A percentile compares a stretch with the other conserved stretches of the same genome.
phyloP scores from a whole-genome alignment of 2,797 vertebrate species.

The Trachops cirrhosus region DNA sequence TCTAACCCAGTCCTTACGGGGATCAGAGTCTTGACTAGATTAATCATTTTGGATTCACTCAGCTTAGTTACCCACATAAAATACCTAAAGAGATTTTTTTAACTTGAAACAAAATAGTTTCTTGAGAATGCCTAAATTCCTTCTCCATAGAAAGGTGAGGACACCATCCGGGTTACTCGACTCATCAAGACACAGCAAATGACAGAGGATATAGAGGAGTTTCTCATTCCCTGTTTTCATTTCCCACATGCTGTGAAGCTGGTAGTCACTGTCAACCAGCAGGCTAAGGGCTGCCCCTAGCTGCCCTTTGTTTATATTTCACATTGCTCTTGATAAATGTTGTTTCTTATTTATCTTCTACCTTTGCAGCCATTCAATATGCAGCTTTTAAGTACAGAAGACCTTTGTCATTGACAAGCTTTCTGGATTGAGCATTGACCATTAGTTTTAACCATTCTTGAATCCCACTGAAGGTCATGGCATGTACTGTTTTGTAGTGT shows the following conservation, averaged over 20 bases:
- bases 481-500: neutral
- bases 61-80: neutral
- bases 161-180: neutral
- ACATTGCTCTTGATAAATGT: neutral
- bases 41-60: neutral
- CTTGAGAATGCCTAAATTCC: neutral
- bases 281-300: neutral
- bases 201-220: too few species aligned
- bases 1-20: neutral
- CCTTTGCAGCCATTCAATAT: neutral
- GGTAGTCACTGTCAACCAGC: neutral
- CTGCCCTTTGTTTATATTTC: neutral
- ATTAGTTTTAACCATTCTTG: neutral
- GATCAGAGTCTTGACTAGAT: neutral
- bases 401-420: neutral
- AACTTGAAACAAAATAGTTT: slow-evolving; percentile 1
- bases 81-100: neutral
- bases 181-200: neutral
- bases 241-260: neutral
- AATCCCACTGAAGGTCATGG: neutral
- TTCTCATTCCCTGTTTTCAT: rapidly evolving
- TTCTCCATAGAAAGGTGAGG: neutral
- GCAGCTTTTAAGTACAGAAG: neutral
- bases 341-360: neutral
- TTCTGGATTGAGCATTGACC: neutral